Evolutionary conservation across 2,797 vertebrate species (phyloP).

Genomic region (Sebastes cheni): DNA sequence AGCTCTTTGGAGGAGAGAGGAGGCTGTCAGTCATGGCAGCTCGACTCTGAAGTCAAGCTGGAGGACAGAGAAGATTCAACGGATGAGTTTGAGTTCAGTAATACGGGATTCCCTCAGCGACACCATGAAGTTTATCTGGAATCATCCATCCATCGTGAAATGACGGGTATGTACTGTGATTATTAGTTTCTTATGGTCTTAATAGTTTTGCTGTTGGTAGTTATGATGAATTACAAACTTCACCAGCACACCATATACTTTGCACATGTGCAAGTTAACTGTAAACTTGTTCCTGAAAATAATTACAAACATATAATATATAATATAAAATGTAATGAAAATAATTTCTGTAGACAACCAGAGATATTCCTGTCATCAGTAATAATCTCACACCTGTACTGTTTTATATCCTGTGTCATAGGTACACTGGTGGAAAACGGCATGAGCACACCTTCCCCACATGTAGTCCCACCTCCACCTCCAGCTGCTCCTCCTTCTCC

Average conservation of each 20-base stretch:
- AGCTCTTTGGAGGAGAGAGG: constrained; percentile 27
- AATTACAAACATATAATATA: background rate
- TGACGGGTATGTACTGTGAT: constrained; percentile 32
- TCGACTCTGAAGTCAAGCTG: constrained; percentile 52
- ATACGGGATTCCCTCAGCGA: constrained; percentile 2
- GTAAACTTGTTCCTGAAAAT: background rate
- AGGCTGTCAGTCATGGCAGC: background rate
- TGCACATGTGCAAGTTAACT: background rate
- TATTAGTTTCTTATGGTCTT: background rate
- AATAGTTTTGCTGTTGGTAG: background rate
- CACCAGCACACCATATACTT: background rate
- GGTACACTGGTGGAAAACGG: constrained; percentile 36
- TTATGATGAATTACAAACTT: background rate
- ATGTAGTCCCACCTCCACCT: background rate
- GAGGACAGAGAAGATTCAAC: constrained; percentile 59
- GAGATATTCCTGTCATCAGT: background rate
- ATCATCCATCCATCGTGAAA: background rate
- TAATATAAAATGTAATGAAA: too few relatives aligned
- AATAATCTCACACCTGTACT: background rate
- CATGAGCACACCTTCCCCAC: constrained; percentile 27
- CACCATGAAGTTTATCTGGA: background rate
- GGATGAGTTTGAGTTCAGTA: constrained; percentile 54
- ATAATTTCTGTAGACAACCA: background rate
- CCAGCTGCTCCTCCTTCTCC: background rate
- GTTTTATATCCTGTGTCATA: constrained; percentile 16